Evolutionary conservation across 2,113 vertebrate species (phyloP).

Genomic region (Alaudala cheleensis): DNA sequence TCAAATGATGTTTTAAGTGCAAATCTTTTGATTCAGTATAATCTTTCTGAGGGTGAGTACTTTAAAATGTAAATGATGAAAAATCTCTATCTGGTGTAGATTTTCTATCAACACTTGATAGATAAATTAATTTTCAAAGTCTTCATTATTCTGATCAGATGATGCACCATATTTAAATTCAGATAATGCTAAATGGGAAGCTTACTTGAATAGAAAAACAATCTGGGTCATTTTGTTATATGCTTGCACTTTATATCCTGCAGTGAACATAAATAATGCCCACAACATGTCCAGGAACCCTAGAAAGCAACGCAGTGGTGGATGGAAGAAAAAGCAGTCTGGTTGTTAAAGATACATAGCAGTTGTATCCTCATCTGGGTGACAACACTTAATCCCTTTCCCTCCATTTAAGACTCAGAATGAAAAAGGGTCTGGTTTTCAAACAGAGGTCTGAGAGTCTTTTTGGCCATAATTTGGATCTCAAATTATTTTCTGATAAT

Average conservation of each 20-base stretch:
- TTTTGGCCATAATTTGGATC: neutral
- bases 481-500: neutral
- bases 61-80: slow-evolving; percentile 41
- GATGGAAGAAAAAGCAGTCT: neutral
- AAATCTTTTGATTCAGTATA: slow-evolving; percentile 23
- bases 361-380: neutral
- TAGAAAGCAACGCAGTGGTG: neutral
- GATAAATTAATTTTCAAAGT: slow-evolving; percentile 32
- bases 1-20: slow-evolving; percentile 7
- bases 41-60: neutral
- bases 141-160: slow-evolving; percentile 9
- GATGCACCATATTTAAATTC: neutral
- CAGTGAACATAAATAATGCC: neutral
- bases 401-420: neutral
- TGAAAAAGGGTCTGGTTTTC: neutral
- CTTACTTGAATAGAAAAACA: neutral
- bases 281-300: neutral
- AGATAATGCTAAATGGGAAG: neutral
- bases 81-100: neutral
- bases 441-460: neutral
- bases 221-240: neutral
- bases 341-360: neutral
- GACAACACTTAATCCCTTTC: neutral
- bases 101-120: neutral
- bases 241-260: neutral